Evolutionary conservation across 2,797 vertebrate species (phyloP).

Genomic region (Aselliscus stoliczkanus): DNA sequence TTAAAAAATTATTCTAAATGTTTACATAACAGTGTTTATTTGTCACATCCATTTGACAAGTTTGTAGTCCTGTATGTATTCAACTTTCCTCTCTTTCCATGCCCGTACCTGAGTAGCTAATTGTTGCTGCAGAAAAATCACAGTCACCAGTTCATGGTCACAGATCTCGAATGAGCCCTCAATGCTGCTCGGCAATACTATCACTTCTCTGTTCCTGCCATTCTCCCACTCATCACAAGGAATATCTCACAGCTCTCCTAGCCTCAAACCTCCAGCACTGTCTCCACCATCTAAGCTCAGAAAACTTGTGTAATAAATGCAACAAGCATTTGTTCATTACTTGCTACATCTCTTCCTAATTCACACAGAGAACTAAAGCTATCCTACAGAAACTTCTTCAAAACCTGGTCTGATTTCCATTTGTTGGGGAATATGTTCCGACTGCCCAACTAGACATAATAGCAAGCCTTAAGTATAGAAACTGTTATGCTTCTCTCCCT

Average conservation of each 20-base stretch:
- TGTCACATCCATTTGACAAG: neutral
- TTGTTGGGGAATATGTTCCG: neutral
- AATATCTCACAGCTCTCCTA: neutral
- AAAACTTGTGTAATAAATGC: neutral
- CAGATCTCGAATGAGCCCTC: neutral
- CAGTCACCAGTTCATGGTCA: neutral
- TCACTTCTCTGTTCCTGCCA: neutral
- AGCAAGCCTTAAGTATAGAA: neutral
- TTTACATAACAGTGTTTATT: neutral
- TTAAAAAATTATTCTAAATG: neutral
- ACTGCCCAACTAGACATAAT: neutral
- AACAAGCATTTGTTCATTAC: neutral
- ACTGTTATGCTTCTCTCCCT: neutral
- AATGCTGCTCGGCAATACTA: neutral
- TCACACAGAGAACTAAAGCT: neutral
- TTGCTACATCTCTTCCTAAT: neutral
- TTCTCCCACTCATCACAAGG: neutral
- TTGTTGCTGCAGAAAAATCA: neutral
- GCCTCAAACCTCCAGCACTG: neutral
- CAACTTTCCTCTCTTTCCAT: neutral
- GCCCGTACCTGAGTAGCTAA: neutral
- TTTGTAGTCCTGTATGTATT: neutral
- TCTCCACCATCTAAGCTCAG: neutral
- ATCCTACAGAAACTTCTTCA: neutral
- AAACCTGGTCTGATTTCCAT: neutral